A percentile compares a stretch with the other conserved stretches of the same genome.
phyloP scores from a whole-genome alignment of 2,113 vertebrate genomes.

The Symphodus melops region DNA sequence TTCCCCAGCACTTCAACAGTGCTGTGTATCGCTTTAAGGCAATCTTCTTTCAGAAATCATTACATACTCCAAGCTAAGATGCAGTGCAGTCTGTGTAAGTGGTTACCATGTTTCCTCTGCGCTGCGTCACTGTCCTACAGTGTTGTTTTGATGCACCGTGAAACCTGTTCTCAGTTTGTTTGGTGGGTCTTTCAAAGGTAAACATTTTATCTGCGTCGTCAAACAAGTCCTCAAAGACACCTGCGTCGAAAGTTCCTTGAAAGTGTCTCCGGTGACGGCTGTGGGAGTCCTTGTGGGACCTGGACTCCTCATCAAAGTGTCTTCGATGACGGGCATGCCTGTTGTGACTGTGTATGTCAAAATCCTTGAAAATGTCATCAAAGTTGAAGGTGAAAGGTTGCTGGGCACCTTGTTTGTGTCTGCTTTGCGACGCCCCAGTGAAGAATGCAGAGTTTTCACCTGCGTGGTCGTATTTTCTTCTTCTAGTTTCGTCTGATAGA shows the following conservation, averaged over 20 bases:
- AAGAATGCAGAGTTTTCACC: constrained; percentile 79
- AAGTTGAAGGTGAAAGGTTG: constrained; percentile 94
- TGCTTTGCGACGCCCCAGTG: constrained; percentile 73
- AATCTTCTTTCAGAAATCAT: background rate
- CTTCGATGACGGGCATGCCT: constrained; percentile 87
- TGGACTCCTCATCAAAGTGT: constrained; percentile 92
- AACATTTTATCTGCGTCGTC: constrained; percentile 97
- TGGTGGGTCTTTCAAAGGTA: constrained; percentile 87
- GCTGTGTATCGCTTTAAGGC: constrained; percentile 23
- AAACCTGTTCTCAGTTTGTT: constrained; percentile 87
- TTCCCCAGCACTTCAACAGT: constrained; percentile 33
- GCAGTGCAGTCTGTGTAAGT: constrained; percentile 95
- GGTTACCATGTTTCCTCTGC: constrained; percentile 97
- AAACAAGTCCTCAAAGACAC: constrained; percentile 92
- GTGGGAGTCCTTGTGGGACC: constrained; percentile 85
- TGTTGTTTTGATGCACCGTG: constrained; percentile 90
- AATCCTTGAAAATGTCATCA: constrained; percentile 95
- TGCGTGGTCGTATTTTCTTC: constrained; percentile 90
- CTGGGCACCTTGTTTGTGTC: constrained; percentile 79
- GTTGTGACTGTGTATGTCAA: constrained; percentile 90
- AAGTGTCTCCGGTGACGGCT: constrained; percentile 89
- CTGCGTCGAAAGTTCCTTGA: constrained; percentile 90
- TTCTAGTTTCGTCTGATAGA: constrained; percentile 90
- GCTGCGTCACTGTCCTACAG: constrained; percentile 95
- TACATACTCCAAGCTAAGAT: constrained; percentile 58